phyloP scores from a whole-genome alignment of 2,113 vertebrate genomes.

The Cavia aperea region DNA sequence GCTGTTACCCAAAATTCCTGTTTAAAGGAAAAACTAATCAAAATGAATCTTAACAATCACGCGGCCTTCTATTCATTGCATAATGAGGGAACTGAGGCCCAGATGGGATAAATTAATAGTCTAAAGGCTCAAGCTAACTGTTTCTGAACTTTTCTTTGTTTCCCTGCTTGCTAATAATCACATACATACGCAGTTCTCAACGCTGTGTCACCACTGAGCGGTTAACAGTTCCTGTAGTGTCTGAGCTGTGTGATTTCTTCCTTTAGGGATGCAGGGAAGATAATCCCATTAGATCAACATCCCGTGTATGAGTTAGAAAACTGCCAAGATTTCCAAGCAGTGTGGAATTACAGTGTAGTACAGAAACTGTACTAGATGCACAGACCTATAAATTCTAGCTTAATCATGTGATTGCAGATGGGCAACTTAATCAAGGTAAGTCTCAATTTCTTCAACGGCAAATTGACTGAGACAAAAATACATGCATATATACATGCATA shows the following conservation, averaged over 20 bases:
- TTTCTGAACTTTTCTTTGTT: background rate
- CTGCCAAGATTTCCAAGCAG: background rate
- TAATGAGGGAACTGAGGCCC: background rate
- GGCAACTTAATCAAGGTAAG: background rate
- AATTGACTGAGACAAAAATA: background rate
- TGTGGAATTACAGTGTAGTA: background rate
- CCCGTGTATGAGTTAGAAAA: background rate
- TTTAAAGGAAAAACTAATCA: background rate
- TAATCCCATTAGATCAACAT: background rate
- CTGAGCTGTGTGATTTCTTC: background rate
- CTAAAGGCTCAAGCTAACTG: background rate
- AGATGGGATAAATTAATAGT: background rate
- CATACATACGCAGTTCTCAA: background rate
- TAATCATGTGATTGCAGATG: too few species aligned
- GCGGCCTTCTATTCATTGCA: background rate
- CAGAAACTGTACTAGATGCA: background rate
- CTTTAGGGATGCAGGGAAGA: background rate
- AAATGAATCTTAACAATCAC: background rate
- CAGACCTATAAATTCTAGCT: background rate
- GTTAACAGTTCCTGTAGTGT: background rate
- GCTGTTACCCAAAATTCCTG: background rate
- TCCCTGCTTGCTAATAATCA: background rate
- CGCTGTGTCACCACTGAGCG: fast-evolving
- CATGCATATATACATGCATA: background rate
- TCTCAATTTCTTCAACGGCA: background rate